Base-by-base conservation (phyloP, 2,888 invertebrate species). In the Phymatocera aterrima region DNA sequence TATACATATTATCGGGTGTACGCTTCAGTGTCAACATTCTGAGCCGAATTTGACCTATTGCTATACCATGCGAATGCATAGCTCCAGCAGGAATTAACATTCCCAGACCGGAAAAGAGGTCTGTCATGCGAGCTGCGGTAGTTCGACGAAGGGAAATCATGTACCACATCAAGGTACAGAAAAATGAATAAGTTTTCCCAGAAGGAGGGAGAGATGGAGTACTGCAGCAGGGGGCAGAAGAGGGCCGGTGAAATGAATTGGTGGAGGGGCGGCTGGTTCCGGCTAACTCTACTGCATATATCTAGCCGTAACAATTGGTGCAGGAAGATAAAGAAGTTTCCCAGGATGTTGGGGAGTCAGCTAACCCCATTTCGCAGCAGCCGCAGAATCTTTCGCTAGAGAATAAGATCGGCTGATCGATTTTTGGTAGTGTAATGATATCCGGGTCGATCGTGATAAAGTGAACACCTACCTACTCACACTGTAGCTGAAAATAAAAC, bases 31-130 rank as follows among this genome's bases (percentile, higher is more conserved):
- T n/a, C n/a, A n/a, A n/a, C n/a, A n/a, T n/a, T n/a, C n/a, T n/a
- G n/a, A n/a, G n/a, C n/a, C n/a, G n/a, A n/a, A n/a, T n/a, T n/a
- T n/a, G n/a, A n/a, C n/a, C n/a, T n/a, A n/a, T n/a, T n/a, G n/a
- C n/a, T n/a, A n/a, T n/a, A n/a, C n/a, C 18, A n/a, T n/a, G 15
- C 51, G 18, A 15, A 51, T 3, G n/a, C 6, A 51, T 51, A 57
- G 12, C 57, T 24, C 24, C 24, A 57, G 5, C 28, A 57, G 12
- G 57, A 57, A 3, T 57, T 12, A 57, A 15, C 28, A 15, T 40
- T 0, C 37, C 4, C 3, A 64, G 46, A 68, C 68, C 68, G 68
- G 68, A 68, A 28, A 46, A 68, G 24, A 46, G 68, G 46, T 46
- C n/a, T 46, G 5, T 46, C 24, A 68, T 28, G 43, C 43, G n/a